Percentiles rank a stretch among this genome's conserved stretches.
phyloP scores from a whole-genome alignment of 2,888 invertebrate species.

The Drosophila mulleri region DNA sequence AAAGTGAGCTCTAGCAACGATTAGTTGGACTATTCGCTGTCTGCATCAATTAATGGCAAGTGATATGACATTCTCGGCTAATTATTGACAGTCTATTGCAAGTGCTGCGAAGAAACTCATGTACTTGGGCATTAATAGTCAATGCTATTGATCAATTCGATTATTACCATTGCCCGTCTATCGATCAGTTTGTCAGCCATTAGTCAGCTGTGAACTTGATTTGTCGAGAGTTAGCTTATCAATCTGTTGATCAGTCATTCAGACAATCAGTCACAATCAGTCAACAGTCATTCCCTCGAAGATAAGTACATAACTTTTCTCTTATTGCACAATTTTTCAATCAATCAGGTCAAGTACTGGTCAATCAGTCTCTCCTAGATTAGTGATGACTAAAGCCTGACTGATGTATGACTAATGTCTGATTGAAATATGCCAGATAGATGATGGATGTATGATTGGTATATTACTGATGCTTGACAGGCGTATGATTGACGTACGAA shows the following conservation, averaged over 20 bases:
- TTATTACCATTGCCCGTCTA: neutral
- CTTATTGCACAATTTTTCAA: neutral
- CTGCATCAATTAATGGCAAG: conserved; percentile 34
- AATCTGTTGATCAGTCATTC: neutral
- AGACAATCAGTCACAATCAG: neutral
- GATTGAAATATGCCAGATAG: neutral
- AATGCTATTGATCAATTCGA: neutral
- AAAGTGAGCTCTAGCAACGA: conserved; percentile 1
- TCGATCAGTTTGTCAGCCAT: neutral
- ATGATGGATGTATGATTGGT: neutral
- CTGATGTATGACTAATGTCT: neutral
- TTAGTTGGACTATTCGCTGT: conserved; percentile 16
- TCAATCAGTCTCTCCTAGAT: no score
- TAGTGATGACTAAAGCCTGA: neutral
- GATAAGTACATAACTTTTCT: neutral
- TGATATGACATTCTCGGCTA: conserved; percentile 46
- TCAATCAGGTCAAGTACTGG: neutral
- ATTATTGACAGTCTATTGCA: conserved; percentile 27
- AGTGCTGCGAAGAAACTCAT: conserved; percentile 2
- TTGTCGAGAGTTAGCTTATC: neutral
- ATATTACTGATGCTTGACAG: neutral
- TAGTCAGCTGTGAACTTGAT: neutral
- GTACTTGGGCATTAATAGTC: conserved; percentile 13
- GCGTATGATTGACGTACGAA: neutral
- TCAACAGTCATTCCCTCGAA: neutral